Base-by-base conservation (phyloP, 2,113 vertebrate genomes). In the Amblyopsis rosae region DNA sequence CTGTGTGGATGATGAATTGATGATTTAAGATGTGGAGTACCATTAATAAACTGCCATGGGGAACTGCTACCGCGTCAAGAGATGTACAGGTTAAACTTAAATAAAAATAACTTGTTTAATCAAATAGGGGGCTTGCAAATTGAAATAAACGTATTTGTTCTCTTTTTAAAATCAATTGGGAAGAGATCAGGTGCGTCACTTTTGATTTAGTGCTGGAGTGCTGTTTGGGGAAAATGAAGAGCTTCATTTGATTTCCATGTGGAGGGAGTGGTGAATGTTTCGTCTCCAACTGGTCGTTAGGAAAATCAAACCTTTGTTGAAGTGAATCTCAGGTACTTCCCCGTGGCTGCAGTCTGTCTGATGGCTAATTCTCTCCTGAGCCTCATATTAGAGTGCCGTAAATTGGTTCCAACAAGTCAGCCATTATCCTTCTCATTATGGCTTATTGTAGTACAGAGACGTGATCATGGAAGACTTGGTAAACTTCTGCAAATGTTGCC, bases 251-350 rank as follows among this genome's bases (percentile, higher is more conserved):
- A 82, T 69, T 73, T 80, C 77, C 67, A 69, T 10, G 2, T 64
- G 55, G 62, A 74, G 9, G 35, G 62, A 82, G 75, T 69, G 59
- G 79, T 92, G 90, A 92, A 83, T 69, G 78, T 91, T 90, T 87
- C 83, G 80, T 89, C 90, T 90, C 82, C 16, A 83, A 86, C 77
- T 75, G 83, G 88, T 90, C 75, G 61, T 84, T 84, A 72, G 69
- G 88, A 89, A 87, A 86, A 87, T 84, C 81, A 87, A 88, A 74
- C 77, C 55, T 81, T 88, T 88, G 88, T 82, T 87, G 82, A 90
- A 83, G 79, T 79, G 82, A 72, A 83, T 85, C 86, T 86, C 77
- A 73, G 72, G 83, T 86, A 77, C 84, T 72, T 80, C 73, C 66
- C 85, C 80, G 72, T 54, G 86, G 65, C 72, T 75, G 75, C 80